Base-by-base conservation (phyloP, 2,888 invertebrate genomes). In the Pilophorus perplexus region DNA sequence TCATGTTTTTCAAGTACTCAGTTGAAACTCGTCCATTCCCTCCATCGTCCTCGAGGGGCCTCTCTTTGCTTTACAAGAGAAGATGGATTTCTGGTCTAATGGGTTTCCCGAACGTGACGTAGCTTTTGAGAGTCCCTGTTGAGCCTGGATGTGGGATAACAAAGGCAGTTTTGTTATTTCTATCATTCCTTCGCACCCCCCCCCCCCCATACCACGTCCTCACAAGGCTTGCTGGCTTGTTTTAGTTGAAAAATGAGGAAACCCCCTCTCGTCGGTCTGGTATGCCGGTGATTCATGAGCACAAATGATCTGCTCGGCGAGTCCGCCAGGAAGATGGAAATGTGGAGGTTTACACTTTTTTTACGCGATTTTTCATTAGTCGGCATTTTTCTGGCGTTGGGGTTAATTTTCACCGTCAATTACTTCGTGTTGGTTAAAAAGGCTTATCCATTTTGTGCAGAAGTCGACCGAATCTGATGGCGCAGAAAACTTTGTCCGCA, bases 51-150 rank as follows among this genome's bases (percentile, higher is more conserved):
- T n/a, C n/a, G n/a, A 14, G 12, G 8, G 12, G 12, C 20, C 48
- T 18, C 48, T 48, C 6, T 42, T 59, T 59, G 38, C 14, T 42
- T 59, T 42, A 40, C 22, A 16, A 42, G 18, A 22, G 59, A 59
- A 33, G 59, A 59, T 59, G 59, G 59, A 59, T 59, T 57, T 59
- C 42, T 22, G 59, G 16, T n/a, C 42, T 59, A 59, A 59, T 59
- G 59, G 48, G 59, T 27, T 42, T 42, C 27, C 40, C 16, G 59
- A 59, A 59, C 59, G 59, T 59, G 59, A 59, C 40, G 52, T 18
- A 28, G 52, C 4, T 28, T 25, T 52, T 18, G 25, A 28, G 27
- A 52, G 27, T 18, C 25, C 16, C 16, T 23, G 27, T 18, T n/a
- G 52, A 14, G 48, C 23, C 8, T 14, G 23, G 14, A 25, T 16